Conservation (phyloP, 2,888 invertebrate genomes). For the Monoplex corrugatus region DNA sequence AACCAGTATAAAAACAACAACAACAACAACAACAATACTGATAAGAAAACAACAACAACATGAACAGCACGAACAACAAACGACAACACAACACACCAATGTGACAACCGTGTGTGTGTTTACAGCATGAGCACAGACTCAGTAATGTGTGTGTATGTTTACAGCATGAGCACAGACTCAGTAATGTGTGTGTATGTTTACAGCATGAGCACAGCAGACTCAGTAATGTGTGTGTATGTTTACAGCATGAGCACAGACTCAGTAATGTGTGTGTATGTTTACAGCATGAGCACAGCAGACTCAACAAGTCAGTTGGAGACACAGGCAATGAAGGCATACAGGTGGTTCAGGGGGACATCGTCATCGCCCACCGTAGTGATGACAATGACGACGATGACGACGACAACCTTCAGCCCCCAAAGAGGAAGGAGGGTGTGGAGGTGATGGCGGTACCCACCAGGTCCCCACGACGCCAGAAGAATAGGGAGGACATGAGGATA, state of each 20-base stretch:
- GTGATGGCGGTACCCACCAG: conserved; percentile 8
- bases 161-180: neutral
- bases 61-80: no score
- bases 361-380: conserved; percentile 28
- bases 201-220: no score
- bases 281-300: conserved; percentile 33
- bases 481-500: neutral
- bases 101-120: no score
- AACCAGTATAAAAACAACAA: no score
- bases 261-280: neutral
- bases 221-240: neutral
- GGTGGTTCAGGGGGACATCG: conserved; percentile 42
- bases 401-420: neutral
- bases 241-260: conserved; percentile 26
- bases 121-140: neutral
- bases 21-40: no score
- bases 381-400: conserved; percentile 4
- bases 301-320: neutral
- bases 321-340: conserved; percentile 43
- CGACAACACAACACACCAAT: no score
- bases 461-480: neutral
- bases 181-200: no score
- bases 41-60: no score
- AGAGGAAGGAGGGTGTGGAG: neutral
- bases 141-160: neutral